phyloP scores from a whole-genome alignment of 2,113 vertebrate species.

The Pelmatolapia mariae region DNA sequence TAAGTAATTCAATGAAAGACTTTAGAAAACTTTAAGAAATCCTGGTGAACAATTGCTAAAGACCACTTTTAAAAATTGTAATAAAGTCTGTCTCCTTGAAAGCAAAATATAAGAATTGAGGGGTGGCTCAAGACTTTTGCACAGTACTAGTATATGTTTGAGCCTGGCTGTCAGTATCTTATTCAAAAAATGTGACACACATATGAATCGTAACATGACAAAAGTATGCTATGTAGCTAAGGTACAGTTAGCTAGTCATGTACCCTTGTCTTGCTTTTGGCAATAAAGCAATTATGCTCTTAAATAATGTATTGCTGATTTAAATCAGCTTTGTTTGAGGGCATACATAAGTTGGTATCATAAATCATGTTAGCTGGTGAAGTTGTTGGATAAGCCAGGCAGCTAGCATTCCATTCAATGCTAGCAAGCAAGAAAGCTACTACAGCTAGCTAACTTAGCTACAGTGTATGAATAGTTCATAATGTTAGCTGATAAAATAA shows the following conservation, averaged over 20 bases:
- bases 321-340: background rate
- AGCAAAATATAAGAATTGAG: background rate
- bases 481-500: background rate
- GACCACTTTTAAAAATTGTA: background rate
- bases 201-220: background rate
- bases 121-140: background rate
- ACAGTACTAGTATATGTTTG: background rate
- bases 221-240: background rate
- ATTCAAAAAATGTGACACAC: background rate
- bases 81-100: background rate
- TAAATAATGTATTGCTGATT: background rate
- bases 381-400: background rate
- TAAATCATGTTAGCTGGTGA: background rate
- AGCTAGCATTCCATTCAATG: background rate
- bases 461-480: background rate
- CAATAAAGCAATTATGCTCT: background rate
- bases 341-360: background rate
- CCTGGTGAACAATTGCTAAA: background rate
- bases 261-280: background rate
- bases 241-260: background rate
- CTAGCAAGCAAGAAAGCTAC: background rate
- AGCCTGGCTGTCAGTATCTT: background rate
- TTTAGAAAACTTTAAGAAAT: background rate
- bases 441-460: background rate
- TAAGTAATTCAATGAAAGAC: background rate